Evolutionary conservation across 2,797 vertebrate species (phyloP), one percentile per base, ranked within the genome.

Genomic region (Agapornis canus): DNA sequence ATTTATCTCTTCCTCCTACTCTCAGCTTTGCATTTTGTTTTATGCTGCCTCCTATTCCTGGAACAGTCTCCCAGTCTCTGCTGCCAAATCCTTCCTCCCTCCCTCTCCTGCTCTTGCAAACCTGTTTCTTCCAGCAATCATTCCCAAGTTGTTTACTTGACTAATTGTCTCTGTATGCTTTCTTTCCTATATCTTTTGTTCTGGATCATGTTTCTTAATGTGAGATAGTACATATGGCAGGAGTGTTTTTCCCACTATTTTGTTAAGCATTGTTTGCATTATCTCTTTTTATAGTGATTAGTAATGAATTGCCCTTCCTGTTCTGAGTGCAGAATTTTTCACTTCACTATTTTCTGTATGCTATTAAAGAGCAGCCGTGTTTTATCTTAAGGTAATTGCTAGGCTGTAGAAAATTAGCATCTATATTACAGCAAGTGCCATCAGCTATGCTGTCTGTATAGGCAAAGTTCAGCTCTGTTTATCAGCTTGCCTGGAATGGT

Each of bases 1-100:
- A 70, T 57, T 96, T 86, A 88, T 95, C 82, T 96, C 78, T 84
- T 83, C 92, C 85, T 96, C 92, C 95, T 91, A 77, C 89, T 94
- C 77, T 45, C 40, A 21, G 43, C 40, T 86, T 91, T 80, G 56
- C 85, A 37, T 92, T 93, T 94, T 45, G 66, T 86, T 94, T 94
- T 51, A 19, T 57, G 60, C 70, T 96, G 76, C 70, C 80, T 97
- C 70, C 49, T 91, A 84, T 94, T 94, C 87, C 94, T 94, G 94
- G 89, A 94, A 89, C 82, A 73, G 80, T 93, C 82, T 96, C 54
- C 92, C 47, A 70, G 51, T 17, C 75, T 81, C 63, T 35, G 59
- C 89, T 96, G 94, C 95, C 94, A 96, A 90, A 61, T 83, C n/a
- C 13, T 92, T 51, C 80, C 54, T 92, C 70, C 82, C 49, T 56